Evolutionary conservation across 2,888 invertebrate species (phyloP).

Genomic region (Anthophora plumipes): DNA sequence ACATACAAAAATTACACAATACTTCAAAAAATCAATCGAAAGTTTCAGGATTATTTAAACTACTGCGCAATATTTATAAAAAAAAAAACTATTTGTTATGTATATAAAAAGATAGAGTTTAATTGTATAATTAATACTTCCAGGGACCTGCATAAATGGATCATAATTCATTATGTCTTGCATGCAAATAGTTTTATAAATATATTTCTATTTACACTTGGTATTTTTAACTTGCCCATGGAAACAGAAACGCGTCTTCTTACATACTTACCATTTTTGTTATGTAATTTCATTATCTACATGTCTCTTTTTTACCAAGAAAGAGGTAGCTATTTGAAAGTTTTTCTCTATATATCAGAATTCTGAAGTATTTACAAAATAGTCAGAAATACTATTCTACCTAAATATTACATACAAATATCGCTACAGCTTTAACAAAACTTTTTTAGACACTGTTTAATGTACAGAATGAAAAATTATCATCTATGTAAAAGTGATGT

Average conservation of each 20-base stretch:
- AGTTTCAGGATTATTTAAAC: conserved; percentile 61
- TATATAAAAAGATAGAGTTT: conserved; percentile 65
- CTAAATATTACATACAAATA: conserved; percentile 45
- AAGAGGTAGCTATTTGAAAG: conserved; percentile 26
- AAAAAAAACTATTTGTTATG: conserved; percentile 58
- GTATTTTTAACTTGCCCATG: conserved; percentile 34
- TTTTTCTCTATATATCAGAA: conserved; percentile 34
- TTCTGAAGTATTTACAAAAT: conserved; percentile 35
- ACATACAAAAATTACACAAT: conserved; percentile 17
- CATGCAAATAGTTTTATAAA: conserved; percentile 52
- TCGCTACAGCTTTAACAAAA: conserved; percentile 44
- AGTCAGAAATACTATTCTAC: conserved; percentile 20
- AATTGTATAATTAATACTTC: conserved; percentile 60
- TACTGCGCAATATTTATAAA: conserved; percentile 53
- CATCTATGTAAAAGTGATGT: conserved; percentile 26
- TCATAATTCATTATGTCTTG: conserved; percentile 47
- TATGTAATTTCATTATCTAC: conserved; percentile 14
- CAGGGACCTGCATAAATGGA: conserved; percentile 60
- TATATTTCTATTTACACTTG: conserved; percentile 54
- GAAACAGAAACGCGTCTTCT: conserved; percentile 48
- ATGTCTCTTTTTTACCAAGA: conserved; percentile 9
- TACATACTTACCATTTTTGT: conserved; percentile 22
- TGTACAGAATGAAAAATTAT: conserved; percentile 51
- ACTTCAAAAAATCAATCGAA: conserved; percentile 42
- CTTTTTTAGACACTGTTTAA: conserved; percentile 42